Evolutionary conservation across 2,888 invertebrate species (phyloP), one percentile per base, ranked within the genome.

Genomic region (Drosophila falleni): DNA sequence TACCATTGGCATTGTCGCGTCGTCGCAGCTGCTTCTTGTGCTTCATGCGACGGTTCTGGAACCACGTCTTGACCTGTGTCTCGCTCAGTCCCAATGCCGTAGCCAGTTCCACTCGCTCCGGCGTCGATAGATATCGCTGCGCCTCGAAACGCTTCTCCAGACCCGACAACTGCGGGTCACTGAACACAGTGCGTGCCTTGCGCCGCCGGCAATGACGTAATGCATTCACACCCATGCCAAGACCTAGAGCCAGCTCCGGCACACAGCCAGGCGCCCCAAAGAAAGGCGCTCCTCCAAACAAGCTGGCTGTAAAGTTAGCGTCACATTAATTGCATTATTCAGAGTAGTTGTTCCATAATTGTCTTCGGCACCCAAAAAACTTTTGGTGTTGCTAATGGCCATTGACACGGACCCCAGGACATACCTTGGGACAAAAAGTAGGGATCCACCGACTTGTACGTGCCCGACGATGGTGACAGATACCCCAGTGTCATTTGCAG

Each of bases 51-150:
- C 98, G 94, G 93, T 99, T 99, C 93, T 99, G 98, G 93, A 99
- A 98, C 98, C 98, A 98, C 70, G 98, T 99, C 94, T 98, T 98
- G 75, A 98, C 97, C 94, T 98, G 96, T 0, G 99, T 99, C 93
- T 99, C 99, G 13, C 98, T 98, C 16, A 99, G 94, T 91, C 96
- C 98, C 53, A 99, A 94, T 0, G 98, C 97, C 0, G 97, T 96
- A 0, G 99, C 99, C 64, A 99, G 93, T 92, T 99, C 99, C 11
- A 99, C 98, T 6, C 99, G 94, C 92, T 99, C 99, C 0, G 99
- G 99, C 0, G 99, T 99, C 16, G 98, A 98, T 2, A 99, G 95
- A 93, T 99, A 87, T 65, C 98, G 94, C 92, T 99, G 99, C 1
- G 97, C 96, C 89, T 98, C 98, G 93, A 99, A 99, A 51, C 98